Base-by-base conservation (phyloP, 2,797 vertebrate genomes). In the Tarsius wallacei region DNA sequence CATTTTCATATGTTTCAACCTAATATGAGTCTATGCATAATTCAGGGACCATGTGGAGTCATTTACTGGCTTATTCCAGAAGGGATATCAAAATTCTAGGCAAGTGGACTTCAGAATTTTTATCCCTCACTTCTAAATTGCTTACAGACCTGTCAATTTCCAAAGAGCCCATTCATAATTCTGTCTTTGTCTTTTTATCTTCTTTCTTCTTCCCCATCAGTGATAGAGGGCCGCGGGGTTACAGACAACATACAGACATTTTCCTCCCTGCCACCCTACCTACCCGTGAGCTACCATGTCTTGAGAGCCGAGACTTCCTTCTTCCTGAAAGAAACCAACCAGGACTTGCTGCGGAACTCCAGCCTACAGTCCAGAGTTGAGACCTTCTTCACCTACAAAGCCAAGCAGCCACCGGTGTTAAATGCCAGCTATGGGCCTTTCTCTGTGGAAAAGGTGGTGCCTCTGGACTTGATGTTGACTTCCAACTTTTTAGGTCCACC, bases 391-490 rank as follows among this genome's bases (percentile, higher is more conserved):
- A 98, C 99, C 0, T 99, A 99, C 97, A 99, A 99, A 97, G 99
- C 99, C 98, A 98, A 98, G 96, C 99, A 98, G 71, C 98, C 99
- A 2, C 99, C 99, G 0, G 91, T 98, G 0, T 26, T 99, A 7
- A 99, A 99, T 3, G 99, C 99, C 85, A 99, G 99, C 98, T 99
- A 99, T 1, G 99, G 99, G 16, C 99, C 99, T 0, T 99, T 99
- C 51, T 99, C 99, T 0, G 98, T 99, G 28, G 99, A 99, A 59
- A 99, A 99, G 88, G 98, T 98, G 0, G 99, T 99, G 68, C 99
- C 99, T 8, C 98, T 99, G 84, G 99, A 99, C 33, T 98, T 99
- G 10, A 97, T 99, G 15, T 88, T 99, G 80, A 98, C 98, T 1
- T 98, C 99, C 0, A 98, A 96, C 87, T 96, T 98, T 0, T 99